Conservation (phyloP, 2,113 vertebrate genomes). For the Ammodytes marinus region DNA sequence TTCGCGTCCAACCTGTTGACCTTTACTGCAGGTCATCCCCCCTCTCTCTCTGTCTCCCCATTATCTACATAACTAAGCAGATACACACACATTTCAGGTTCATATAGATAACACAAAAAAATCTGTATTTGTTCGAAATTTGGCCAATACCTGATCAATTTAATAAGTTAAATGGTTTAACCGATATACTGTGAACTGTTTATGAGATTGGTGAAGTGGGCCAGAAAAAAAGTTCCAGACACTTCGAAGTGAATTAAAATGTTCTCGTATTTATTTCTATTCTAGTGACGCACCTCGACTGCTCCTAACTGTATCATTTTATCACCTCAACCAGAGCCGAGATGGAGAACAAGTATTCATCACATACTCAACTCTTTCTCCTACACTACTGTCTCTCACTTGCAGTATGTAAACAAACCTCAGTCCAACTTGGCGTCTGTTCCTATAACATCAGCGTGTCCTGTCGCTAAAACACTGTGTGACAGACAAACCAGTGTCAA, state of each 20-base stretch:
- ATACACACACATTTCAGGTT: not conserved
- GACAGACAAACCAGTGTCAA: slow-evolving; percentile 17
- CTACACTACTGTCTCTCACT: not conserved
- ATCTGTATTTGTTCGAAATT: not conserved
- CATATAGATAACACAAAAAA: not conserved
- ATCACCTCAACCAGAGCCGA: not conserved
- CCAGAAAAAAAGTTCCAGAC: not conserved
- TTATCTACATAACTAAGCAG: too few species aligned
- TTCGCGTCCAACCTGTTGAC: too few species aligned
- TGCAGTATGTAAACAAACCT: slow-evolving; percentile 33
- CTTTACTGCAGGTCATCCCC: too few species aligned
- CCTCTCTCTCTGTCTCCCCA: too few species aligned
- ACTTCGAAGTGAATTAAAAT: too few species aligned
- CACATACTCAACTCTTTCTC: not conserved
- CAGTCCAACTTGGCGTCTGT: not conserved
- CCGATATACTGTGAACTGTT: not conserved
- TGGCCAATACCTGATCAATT: not conserved
- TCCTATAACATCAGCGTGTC: not conserved
- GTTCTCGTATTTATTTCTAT: not conserved
- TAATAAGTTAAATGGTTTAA: not conserved
- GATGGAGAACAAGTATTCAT: not conserved
- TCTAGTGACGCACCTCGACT: not conserved
- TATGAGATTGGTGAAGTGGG: not conserved
- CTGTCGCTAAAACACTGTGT: not conserved
- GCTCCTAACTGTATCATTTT: not conserved